These are phyloP conservation scores for Cathartes aura DNA, from an alignment of 2,113 vertebrate species.

Conservation along the genomic window DNA sequence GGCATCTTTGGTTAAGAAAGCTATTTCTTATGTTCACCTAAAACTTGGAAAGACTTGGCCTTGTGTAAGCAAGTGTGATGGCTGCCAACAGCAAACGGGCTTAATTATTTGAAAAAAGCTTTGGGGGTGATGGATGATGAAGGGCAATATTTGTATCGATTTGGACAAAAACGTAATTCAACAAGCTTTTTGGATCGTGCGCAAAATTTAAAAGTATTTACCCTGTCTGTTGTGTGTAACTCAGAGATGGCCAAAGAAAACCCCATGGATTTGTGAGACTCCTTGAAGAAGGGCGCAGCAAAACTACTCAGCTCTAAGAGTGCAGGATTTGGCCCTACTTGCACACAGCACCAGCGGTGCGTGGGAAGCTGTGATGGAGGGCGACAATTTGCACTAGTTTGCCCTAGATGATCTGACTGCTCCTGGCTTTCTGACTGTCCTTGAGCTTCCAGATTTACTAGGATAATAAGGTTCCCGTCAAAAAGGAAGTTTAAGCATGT, in stretches of 20 bases:
- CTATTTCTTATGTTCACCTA: background rate
- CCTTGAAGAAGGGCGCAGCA: background rate
- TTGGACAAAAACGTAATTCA: background rate
- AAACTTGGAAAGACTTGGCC: background rate
- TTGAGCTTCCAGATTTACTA: background rate
- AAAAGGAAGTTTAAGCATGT: background rate
- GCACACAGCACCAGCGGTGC: too few relatives aligned
- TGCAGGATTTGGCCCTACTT: background rate
- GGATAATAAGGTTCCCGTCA: background rate
- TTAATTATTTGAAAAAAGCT: background rate
- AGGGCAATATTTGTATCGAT: background rate
- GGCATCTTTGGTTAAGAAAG: background rate
- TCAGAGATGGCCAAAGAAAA: background rate
- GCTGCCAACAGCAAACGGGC: background rate
- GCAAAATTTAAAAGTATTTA: background rate
- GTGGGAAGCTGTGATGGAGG: background rate
- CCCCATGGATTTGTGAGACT: background rate
- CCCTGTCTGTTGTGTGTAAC: background rate
- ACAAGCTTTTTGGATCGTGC: background rate
- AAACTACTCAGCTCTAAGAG: background rate
- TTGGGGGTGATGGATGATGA: background rate
- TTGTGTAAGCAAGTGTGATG: background rate
- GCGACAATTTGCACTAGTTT: background rate
- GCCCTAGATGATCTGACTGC: background rate
- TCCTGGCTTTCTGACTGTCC: background rate